phyloP scores from a whole-genome alignment of 2,888 invertebrate genomes.

The Hylaea fasciaria region DNA sequence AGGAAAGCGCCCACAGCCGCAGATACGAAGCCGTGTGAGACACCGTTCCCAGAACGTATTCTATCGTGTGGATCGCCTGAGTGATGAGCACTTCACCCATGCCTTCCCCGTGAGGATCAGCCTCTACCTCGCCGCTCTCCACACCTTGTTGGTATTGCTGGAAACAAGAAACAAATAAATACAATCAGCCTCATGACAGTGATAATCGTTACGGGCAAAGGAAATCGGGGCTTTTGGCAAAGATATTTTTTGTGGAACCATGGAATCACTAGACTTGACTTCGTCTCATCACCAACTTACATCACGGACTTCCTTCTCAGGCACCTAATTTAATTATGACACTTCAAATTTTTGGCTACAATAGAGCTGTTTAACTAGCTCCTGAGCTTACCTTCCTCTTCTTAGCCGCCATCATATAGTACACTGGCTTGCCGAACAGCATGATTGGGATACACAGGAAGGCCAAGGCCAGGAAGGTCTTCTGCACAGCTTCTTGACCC shows the following conservation, averaged over 20 bases:
- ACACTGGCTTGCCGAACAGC: constrained; percentile 91
- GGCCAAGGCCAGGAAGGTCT: constrained; percentile 86
- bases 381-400: constrained; percentile 61
- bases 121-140: constrained; percentile 63
- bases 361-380: too few relatives aligned
- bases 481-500: constrained; percentile 86
- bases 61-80: constrained; percentile 95
- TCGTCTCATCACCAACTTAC: too few relatives aligned
- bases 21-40: constrained; percentile 96
- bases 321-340: too few relatives aligned
- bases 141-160: constrained; percentile 70
- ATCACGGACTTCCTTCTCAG: too few relatives aligned
- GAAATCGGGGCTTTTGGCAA: too few relatives aligned
- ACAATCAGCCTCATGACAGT: background rate
- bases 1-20: constrained; percentile 94
- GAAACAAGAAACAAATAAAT: background rate
- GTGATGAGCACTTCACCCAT: constrained; percentile 92
- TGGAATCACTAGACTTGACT: too few relatives aligned
- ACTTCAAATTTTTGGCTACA: too few relatives aligned
- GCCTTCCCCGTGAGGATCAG: constrained; percentile 72
- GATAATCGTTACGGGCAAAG: too few relatives aligned
- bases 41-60: constrained; percentile 95
- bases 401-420: constrained; percentile 80
- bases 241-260: too few relatives aligned
- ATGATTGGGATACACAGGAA: constrained; percentile 90